Percentiles rank a stretch among this genome's conserved stretches.
Evolutionary conservation across 2,113 vertebrate genomes (phyloP).

Genomic region (Falcunculus frontatus): DNA sequence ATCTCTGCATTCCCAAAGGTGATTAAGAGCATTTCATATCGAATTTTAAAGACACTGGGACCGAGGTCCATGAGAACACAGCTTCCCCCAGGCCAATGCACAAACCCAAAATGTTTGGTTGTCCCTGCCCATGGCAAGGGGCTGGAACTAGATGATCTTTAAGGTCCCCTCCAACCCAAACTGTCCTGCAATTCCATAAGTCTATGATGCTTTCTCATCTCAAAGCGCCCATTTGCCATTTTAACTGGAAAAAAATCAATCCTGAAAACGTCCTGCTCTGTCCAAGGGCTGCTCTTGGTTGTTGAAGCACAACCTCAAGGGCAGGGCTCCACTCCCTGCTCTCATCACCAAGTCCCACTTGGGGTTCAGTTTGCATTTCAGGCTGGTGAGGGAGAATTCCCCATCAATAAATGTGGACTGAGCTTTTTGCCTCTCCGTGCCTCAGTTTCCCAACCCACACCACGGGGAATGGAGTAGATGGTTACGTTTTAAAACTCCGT

Average conservation of each 20-base stretch:
- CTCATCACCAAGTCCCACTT: background rate
- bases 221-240: background rate
- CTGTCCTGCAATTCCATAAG: background rate
- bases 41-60: background rate
- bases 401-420: background rate
- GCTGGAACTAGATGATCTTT: background rate
- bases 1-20: background rate
- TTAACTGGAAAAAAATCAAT: background rate
- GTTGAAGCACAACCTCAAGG: background rate
- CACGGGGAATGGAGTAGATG: rapidly evolving
- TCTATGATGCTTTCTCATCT: background rate
- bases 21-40: background rate
- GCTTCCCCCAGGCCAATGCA: background rate
- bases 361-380: background rate
- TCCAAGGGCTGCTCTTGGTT: background rate
- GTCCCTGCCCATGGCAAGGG: background rate
- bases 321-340: background rate
- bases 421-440: background rate
- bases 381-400: background rate
- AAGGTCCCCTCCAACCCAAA: background rate
- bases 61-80: background rate
- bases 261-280: background rate
- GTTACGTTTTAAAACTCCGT: rapidly evolving
- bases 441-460: background rate
- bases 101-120: background rate